Conservation (phyloP, 2,888 invertebrate genomes). For the Polydrusus pterygomalis region DNA sequence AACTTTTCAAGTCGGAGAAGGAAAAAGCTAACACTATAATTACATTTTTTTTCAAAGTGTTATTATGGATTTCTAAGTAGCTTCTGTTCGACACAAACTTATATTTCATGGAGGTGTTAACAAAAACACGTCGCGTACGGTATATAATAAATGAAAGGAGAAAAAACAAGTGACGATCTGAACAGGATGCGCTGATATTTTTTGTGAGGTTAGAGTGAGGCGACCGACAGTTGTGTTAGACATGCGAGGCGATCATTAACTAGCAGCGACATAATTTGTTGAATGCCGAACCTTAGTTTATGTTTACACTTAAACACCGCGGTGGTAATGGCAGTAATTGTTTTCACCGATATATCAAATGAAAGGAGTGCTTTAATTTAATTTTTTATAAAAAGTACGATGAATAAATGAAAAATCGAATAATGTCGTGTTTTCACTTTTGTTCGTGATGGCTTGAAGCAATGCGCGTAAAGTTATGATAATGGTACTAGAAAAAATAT, state of each 20-base stretch:
- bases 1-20: conserved; percentile 42
- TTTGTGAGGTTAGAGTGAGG: conserved; percentile 39
- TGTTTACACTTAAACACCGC: conserved; percentile 52
- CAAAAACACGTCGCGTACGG: conserved; percentile 52
- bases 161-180: conserved; percentile 34
- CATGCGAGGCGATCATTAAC: conserved; percentile 67
- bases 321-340: conserved; percentile 51
- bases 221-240: conserved; percentile 60
- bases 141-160: conserved; percentile 48
- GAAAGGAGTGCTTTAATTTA: conserved; percentile 48
- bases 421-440: conserved; percentile 42
- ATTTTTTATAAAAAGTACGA: conserved; percentile 49
- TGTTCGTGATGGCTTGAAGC: conserved; percentile 25
- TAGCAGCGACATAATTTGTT: conserved; percentile 49
- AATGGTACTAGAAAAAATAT: background rate
- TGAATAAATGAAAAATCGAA: conserved; percentile 53
- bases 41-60: conserved; percentile 42
- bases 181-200: conserved; percentile 50
- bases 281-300: conserved; percentile 51
- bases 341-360: conserved; percentile 49
- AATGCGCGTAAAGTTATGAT: conserved; percentile 24
- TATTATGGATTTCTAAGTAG: conserved; percentile 50
- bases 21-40: conserved; percentile 42
- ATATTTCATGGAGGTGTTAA: conserved; percentile 51
- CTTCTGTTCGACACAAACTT: conserved; percentile 40